These are phyloP conservation scores for Osmoderma eremita DNA, from an alignment of 2,888 invertebrate genomes.

Conservation along the genomic window DNA sequence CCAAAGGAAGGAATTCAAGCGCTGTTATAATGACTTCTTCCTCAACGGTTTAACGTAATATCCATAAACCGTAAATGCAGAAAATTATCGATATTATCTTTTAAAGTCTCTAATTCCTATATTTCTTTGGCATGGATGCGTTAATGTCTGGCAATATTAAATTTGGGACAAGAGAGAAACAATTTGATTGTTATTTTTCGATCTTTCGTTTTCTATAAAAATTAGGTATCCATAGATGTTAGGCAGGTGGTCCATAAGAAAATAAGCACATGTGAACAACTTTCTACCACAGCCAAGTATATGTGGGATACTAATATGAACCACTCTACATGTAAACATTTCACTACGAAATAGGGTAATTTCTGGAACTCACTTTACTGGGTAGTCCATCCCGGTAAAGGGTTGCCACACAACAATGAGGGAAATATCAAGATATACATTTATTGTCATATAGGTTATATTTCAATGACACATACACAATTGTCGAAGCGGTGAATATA, in stretches of 20 bases:
- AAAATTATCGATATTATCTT: neutral
- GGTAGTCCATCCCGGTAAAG: conserved; percentile 12
- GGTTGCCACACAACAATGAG: conserved; percentile 26
- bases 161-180: too few species aligned
- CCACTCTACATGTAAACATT: conserved; percentile 14
- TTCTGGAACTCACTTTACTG: conserved; percentile 18
- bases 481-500: conserved; percentile 30
- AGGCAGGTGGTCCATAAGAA: conserved; percentile 14
- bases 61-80: neutral
- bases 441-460: conserved; percentile 37
- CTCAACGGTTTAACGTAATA: neutral
- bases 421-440: conserved; percentile 33
- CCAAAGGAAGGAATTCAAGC: conserved; percentile 8
- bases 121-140: too few species aligned
- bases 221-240: neutral
- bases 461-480: conserved; percentile 39
- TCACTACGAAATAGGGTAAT: conserved; percentile 17
- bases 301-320: conserved; percentile 12
- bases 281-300: neutral
- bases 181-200: neutral
- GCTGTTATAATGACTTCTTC: conserved; percentile 22
- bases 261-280: conserved; percentile 7
- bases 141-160: too few species aligned
- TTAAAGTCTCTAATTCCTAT: conserved; percentile 1
- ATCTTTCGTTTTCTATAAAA: conserved; percentile 1